Percentiles rank a stretch among this genome's conserved stretches.
Conservation (phyloP, 2,113 vertebrate genomes). For the Albula goreensis region DNA sequence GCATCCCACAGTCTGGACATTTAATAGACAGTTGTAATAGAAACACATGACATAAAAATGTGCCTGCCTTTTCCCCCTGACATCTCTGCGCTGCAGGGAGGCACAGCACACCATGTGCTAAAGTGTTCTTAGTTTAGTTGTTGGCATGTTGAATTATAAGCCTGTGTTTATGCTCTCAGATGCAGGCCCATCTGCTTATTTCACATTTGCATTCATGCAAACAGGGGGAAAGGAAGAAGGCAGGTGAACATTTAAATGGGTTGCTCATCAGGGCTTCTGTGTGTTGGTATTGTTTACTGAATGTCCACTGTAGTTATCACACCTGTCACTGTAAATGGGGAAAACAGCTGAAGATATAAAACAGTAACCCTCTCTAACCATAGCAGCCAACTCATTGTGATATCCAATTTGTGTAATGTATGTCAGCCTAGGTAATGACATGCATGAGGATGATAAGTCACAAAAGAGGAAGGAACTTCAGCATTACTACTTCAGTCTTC, state of each 20-base stretch:
- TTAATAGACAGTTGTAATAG: conserved; percentile 19
- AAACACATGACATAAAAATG: conserved; percentile 22
- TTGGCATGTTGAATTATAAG: neutral
- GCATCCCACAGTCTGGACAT: conserved; percentile 4
- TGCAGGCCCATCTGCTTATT: neutral
- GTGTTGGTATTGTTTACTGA: neutral
- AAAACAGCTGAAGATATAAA: neutral
- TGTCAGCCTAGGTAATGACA: neutral
- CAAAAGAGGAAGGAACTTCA: too few relatives aligned
- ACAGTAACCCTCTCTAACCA: neutral
- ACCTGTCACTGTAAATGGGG: neutral
- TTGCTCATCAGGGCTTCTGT: neutral
- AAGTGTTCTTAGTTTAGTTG: neutral
- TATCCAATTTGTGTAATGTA: neutral
- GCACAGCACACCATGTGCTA: neutral
- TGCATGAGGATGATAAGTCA: too few relatives aligned
- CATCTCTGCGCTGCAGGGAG: neutral
- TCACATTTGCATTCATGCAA: neutral
- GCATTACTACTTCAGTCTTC: too few relatives aligned
- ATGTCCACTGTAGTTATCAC: neutral
- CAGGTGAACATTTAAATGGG: neutral
- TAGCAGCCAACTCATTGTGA: neutral
- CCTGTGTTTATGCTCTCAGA: neutral
- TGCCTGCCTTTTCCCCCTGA: conserved; percentile 4
- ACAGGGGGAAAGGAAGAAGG: neutral